Base-by-base conservation (phyloP, 2,797 vertebrate genomes). In the Hemitrygon akajei region DNA sequence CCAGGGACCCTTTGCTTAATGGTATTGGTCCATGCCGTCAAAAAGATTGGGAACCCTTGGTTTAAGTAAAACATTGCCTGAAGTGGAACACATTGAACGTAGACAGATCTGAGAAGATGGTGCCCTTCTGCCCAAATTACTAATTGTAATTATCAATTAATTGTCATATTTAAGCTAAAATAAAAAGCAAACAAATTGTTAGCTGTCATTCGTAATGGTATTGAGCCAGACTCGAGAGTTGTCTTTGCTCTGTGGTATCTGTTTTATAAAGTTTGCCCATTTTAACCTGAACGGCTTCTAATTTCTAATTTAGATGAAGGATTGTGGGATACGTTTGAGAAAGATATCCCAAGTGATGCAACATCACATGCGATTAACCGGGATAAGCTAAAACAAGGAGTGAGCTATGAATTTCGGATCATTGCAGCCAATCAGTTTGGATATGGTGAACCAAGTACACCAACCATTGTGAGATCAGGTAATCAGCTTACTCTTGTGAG, bases 321-420 rank as follows among this genome's bases (percentile, higher is more conserved):
- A 9, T 95, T 98, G 93, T 99, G 98, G 98, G 98, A 99, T 84
- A 97, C 97, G 94, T 99, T 99, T 94, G 97, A 97, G 95, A 98
- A 98, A 95, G 97, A 97, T 94, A 97, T 99, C 84, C 97, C 98
- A 14, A 95, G 96, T 94, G 96, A 96, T 0, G 98, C 97, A 95
- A 97, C 97, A 11, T 98, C 98, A 91, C 98, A 98, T 94, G 97
- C 97, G 0, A 96, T 99, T 81, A 95, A 97, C 30, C 96, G 98
- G 96, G 98, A 98, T 94, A 97, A 97, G 60, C 97, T 99, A 94
- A 97, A 97, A 94, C 97, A 98, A 0, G 98, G 98, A 0, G 97
- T 99, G 96, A 98, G 97, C 95, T 99, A 99, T 0, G 98, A 99
- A 96, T 99, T 99, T 95, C 97, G 98, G 94, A 98, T 99, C 94